Evolutionary conservation across 1,140 invertebrate species (phyloP).

Genomic region (Bombus confusus): DNA sequence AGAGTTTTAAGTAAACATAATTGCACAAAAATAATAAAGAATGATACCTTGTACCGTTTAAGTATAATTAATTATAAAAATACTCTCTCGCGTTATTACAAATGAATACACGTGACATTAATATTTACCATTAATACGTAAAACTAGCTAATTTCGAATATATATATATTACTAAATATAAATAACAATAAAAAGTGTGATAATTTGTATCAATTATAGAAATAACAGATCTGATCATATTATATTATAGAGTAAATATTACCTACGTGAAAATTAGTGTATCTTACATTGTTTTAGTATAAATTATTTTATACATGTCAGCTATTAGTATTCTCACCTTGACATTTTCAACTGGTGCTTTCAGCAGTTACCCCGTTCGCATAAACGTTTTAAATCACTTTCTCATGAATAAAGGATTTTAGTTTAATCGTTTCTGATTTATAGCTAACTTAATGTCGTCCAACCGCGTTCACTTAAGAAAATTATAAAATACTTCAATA

Average conservation of each 20-base stretch:
- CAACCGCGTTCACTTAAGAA: background rate
- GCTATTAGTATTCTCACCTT: background rate
- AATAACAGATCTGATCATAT: background rate
- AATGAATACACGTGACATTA: background rate
- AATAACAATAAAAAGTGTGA: background rate
- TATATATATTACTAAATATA: background rate
- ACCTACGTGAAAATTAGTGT: background rate
- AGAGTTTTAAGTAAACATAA: background rate
- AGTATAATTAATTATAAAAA: background rate
- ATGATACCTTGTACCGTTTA: background rate
- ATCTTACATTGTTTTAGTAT: background rate
- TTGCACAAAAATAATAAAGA: background rate
- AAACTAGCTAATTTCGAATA: background rate
- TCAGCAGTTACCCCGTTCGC: background rate
- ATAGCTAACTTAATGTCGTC: background rate
- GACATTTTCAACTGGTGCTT: conserved; percentile 1
- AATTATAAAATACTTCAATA: background rate
- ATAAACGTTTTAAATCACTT: background rate
- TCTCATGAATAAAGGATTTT: conserved; percentile 9
- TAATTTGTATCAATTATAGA: background rate
- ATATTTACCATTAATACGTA: too few species aligned
- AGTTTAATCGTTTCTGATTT: background rate
- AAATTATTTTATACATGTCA: background rate
- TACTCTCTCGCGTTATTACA: background rate
- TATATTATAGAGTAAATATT: background rate